Conservation (phyloP, 2,113 vertebrate genomes). For the Merops nubicus region DNA sequence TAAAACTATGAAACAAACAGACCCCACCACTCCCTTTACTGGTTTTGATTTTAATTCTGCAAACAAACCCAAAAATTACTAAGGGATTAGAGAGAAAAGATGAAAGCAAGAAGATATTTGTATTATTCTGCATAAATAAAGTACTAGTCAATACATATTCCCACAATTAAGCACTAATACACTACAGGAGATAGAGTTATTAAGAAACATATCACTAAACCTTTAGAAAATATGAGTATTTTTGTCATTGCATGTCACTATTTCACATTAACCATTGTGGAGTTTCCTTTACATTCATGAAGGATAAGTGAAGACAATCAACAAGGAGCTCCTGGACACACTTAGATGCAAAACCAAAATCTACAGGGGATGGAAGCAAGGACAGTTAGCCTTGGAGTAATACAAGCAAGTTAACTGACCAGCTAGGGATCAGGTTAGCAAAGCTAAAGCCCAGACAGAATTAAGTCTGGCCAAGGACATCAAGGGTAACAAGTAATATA, state of each 20-base stretch:
- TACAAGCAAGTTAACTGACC: too few species aligned
- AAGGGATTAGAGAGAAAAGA: background rate
- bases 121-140: background rate
- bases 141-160: background rate
- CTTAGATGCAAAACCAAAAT: too few species aligned
- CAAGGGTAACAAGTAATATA: too few species aligned
- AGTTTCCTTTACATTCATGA: background rate
- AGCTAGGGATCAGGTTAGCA: too few species aligned
- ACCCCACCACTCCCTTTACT: background rate
- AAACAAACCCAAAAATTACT: background rate
- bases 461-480: too few species aligned
- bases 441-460: too few species aligned
- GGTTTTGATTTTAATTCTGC: background rate
- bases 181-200: background rate
- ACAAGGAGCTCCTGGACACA: too few species aligned
- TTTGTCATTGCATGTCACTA: background rate
- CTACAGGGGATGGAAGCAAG: too few species aligned
- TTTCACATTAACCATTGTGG: background rate
- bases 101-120: background rate
- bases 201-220: background rate
- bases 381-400: too few species aligned
- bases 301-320: background rate
- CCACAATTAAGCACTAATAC: background rate
- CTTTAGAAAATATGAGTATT: background rate
- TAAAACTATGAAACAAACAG: background rate